Base-by-base conservation (phyloP, 2,888 invertebrate species). In the Agrochola circellaris region DNA sequence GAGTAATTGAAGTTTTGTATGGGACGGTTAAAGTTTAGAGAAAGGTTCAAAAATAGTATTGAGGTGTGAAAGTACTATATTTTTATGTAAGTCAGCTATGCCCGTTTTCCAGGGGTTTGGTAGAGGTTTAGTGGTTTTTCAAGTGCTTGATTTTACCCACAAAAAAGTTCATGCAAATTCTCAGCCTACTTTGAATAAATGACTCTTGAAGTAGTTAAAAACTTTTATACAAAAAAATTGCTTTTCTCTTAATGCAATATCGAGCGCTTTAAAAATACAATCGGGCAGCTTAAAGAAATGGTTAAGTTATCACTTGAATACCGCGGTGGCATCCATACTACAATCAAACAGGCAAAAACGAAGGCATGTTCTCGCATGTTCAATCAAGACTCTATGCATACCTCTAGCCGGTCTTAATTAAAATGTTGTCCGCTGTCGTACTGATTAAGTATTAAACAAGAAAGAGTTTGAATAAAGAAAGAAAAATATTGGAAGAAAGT, bases 321-420 rank as follows among this genome's bases (percentile, higher is more conserved):
- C 69, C 13, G 51, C 48, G 30, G 64, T 62, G 54, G 73, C 58
- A 82, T 78, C 83, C 70, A 73, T 82, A 78, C 58, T 75, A 78
- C 58, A 76, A 85, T 73, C 61, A 82, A 62, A 65, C 30, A n/a
- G 3, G 48, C 45, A 85, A 80, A 86, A 82, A 87, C 79, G 76
- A 76, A 74, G 68, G 74, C 76, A 81, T 76, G 75, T 75, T n/a
- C 70, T 56, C 23, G 38, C 68, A 73, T 70, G 72, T 75, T 75
- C 68, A 76, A 87, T 80, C 56, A 65, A 71, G 76, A 45, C 26
- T 74, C 38, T 58, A 67, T 38, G 56, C 68, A 83, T 76, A 62
- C 73, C 60, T 62, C 61, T 62, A 48, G 13, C 67, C 64, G 26
- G 54, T 77, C 77, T 79, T 87, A 78, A 87, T 87, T 85, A 87